Percentiles rank a stretch among this genome's conserved stretches.
Evolutionary conservation across 1,140 invertebrate genomes (phyloP).

Genomic region (Palaemon carinicauda): DNA sequence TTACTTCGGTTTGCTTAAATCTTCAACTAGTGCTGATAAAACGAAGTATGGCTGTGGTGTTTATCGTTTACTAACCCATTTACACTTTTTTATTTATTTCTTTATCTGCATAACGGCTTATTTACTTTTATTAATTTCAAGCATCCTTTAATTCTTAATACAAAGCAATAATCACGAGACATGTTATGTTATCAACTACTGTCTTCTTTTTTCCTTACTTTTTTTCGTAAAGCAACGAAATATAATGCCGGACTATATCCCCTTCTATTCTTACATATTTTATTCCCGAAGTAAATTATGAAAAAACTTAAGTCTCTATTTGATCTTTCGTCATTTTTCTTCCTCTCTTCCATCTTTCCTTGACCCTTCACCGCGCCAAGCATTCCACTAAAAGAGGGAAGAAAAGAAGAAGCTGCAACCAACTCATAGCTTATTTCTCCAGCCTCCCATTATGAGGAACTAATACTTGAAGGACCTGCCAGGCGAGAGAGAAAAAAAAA

Average conservation of each 20-base stretch:
- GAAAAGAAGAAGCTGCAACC: background rate
- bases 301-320: background rate
- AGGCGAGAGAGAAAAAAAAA: background rate
- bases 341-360: background rate
- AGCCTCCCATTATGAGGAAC: background rate
- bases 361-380: background rate
- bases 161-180: too few relatives aligned
- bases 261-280: too few relatives aligned
- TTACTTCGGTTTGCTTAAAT: too few relatives aligned
- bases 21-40: too few relatives aligned
- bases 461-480: background rate
- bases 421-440: background rate
- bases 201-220: background rate
- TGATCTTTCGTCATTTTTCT: background rate
- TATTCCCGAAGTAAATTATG: too few relatives aligned
- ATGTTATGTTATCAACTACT: background rate
- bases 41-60: too few relatives aligned
- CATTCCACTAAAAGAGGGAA: background rate
- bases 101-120: too few relatives aligned
- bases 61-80: too few relatives aligned
- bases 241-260: too few relatives aligned
- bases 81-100: too few relatives aligned
- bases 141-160: too few relatives aligned
- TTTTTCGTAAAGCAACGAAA: background rate
- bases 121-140: too few relatives aligned